These are phyloP conservation scores for Eubasilissa splendida DNA, from an alignment of 2,888 invertebrate species.

Conservation along the genomic window DNA sequence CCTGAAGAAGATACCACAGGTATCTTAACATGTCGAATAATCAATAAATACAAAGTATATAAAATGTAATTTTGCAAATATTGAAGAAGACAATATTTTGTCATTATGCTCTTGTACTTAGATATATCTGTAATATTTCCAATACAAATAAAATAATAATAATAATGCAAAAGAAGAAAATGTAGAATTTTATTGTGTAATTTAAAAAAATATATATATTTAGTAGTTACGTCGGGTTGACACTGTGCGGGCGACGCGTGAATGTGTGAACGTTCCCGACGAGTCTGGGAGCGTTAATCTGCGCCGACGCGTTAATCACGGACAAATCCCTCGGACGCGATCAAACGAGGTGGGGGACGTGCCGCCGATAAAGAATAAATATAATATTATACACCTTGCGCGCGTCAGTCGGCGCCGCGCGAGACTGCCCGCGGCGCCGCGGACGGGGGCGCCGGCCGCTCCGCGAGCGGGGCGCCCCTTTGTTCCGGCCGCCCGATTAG, in stretches of 20 bases:
- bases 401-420: slow-evolving; percentile 1
- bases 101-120: no score
- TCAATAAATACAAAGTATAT: no score
- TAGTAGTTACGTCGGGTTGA: background rate
- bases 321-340: slow-evolving; percentile 10
- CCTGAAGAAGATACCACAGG: no score
- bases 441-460: slow-evolving; percentile 28
- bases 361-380: slow-evolving; percentile 26
- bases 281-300: slow-evolving; percentile 3
- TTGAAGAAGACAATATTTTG: no score
- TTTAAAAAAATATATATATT: no score
- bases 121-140: no score
- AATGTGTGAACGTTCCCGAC: background rate
- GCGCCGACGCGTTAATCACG: slow-evolving; percentile 10
- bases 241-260: background rate
- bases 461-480: slow-evolving; percentile 17
- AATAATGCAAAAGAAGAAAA: no score
- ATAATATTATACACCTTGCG: slow-evolving; percentile 10
- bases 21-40: no score
- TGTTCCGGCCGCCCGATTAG: slow-evolving; percentile 35
- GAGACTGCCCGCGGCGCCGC: slow-evolving; percentile 35
- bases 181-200: no score
- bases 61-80: no score
- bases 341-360: slow-evolving; percentile 1
- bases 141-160: no score